These are phyloP conservation scores for Sinocyclocheilus anshuiensis DNA, from an alignment of 2,113 vertebrate species.

Conservation along the genomic window DNA sequence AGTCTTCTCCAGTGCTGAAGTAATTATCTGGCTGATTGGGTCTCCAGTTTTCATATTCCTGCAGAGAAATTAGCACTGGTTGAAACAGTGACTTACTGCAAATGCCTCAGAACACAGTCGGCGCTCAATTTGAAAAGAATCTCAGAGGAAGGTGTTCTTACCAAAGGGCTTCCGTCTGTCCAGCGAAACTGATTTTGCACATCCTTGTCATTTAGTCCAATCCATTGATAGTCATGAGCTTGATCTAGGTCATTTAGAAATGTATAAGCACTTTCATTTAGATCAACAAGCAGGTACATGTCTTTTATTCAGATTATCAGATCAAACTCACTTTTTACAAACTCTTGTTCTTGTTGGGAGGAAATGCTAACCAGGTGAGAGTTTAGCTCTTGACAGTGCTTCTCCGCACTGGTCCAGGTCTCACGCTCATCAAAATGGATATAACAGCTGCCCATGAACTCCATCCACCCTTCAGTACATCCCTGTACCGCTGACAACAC, in stretches of 20 bases:
- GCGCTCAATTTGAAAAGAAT: not conserved
- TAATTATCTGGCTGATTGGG: conserved; percentile 93
- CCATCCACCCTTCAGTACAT: conserved; percentile 88
- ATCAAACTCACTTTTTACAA: conserved; percentile 89
- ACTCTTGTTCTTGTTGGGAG: conserved; percentile 90
- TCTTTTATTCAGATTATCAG: not conserved
- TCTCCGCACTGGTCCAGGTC: conserved; percentile 90
- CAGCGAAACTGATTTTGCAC: conserved; percentile 90
- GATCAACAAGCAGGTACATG: not conserved
- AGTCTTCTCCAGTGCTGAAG: conserved; percentile 87
- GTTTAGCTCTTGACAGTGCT: conserved; percentile 81
- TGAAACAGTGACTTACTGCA: not conserved
- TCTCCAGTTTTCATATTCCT: conserved; percentile 93
- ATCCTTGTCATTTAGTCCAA: conserved; percentile 89
- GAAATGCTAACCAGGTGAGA: conserved; percentile 91
- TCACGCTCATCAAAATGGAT: conserved; percentile 82
- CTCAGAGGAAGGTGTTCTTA: conserved; percentile 67
- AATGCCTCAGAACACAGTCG: not conserved
- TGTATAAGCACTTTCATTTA: not conserved
- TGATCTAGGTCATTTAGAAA: conserved; percentile 73
- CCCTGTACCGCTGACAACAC: conserved; percentile 73
- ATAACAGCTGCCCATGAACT: conserved; percentile 93
- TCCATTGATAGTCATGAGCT: conserved; percentile 92
- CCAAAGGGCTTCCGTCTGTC: conserved; percentile 88
- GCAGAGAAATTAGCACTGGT: conserved; percentile 28